Conservation (phyloP, 2,797 vertebrate species). For the Amphiprion clarkii region DNA sequence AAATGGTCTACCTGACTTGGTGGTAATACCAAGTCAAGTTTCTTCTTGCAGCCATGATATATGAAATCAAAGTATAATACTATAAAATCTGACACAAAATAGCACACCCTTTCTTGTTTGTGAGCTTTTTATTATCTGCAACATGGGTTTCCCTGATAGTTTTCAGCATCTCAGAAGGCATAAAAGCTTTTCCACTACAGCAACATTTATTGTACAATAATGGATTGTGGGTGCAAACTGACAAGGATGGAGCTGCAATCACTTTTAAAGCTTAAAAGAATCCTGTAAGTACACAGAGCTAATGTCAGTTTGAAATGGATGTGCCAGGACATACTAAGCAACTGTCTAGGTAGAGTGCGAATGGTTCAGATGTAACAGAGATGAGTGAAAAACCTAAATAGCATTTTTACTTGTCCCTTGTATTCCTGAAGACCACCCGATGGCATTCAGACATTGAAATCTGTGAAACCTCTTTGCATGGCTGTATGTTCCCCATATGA, state of each 20-base stretch:
- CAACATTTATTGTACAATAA: slow-evolving; percentile 23
- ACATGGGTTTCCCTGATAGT: slow-evolving; percentile 3
- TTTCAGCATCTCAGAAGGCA: slow-evolving; percentile 12
- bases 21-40: no score
- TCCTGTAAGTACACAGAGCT: neutral
- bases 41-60: no score
- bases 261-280: slow-evolving; percentile 21
- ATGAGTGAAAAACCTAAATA: slow-evolving; percentile 3
- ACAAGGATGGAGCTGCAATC: slow-evolving; percentile 13
- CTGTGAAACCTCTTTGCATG: slow-evolving; percentile 1
- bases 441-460: neutral
- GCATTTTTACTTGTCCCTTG: neutral
- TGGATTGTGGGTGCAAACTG: slow-evolving; percentile 18
- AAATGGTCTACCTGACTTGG: no score
- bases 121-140: slow-evolving; percentile 15
- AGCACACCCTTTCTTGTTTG: neutral
- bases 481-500: neutral
- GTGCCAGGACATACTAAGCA: neutral
- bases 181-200: neutral
- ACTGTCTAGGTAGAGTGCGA: neutral
- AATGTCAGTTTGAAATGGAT: no score
- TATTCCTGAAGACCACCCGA: slow-evolving; percentile 5
- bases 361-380: neutral
- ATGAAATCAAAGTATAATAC: no score
- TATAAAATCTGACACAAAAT: neutral